Evolutionary conservation across 2,888 invertebrate genomes (phyloP), one percentile per base, ranked within the genome.

Genomic region (Autographa pulchrina): DNA sequence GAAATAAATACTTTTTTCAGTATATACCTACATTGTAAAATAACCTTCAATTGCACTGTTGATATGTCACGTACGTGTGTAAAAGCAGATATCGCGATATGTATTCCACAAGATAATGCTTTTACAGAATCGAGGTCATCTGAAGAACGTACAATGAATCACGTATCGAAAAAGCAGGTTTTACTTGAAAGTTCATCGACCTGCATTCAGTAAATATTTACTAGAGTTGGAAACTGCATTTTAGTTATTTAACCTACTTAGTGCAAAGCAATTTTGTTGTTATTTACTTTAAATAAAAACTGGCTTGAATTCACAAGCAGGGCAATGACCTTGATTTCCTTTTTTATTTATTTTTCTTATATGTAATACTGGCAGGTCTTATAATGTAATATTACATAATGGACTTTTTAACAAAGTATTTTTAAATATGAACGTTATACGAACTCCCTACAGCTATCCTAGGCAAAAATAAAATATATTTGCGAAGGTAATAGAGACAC

Each of bases 51-150:
- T 61, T 69, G 62, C 65, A 63, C 61, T 48, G 32, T 68, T 25
- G 35, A 48, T 59, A 41, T 58, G 25, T 76, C 77, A 83, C 74
- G 77, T 83, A 69, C 62, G 11, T 38, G 18, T n/a, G 56, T 64
- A 31, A 72, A 73, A 70, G 38, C 62, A 70, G 56, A 65, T 56
- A 70, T 70, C 54, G 67, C 68, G 68, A 70, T 70, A 72, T 74
- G 59, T 70, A 69, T 35, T 54, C 32, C 67, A 83, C 81, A 81
- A 69, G 80, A 69, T 38, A 83, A 81, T 74, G 74, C 83, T 83
- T 83, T 80, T 62, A 79, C 32, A 74, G 25, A 48, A 54, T 73
- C 43, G 71, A 62, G 64, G 68, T 58, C 54, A 71, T 64, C 63
- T 69, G 60, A 43, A 74, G 62, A 65, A 68, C 54, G n/a, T 48